Evolutionary conservation across 2,797 vertebrate genomes (phyloP).

Genomic region (Sebastes cheni): DNA sequence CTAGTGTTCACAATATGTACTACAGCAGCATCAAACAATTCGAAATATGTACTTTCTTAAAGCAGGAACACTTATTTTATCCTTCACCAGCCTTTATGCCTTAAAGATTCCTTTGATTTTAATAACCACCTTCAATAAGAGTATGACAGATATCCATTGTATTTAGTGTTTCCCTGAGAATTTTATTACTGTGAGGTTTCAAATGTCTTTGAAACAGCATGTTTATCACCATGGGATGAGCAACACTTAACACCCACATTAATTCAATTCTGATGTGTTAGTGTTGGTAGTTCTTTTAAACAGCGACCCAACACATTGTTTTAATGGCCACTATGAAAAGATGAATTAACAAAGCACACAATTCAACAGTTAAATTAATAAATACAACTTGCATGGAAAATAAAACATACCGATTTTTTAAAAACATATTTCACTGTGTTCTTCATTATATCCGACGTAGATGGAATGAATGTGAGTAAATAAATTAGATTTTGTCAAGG

Average conservation of each 20-base stretch:
- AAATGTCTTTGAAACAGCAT: not conserved
- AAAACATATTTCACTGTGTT: not conserved
- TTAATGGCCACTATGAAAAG: not conserved
- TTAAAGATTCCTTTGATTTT: not conserved
- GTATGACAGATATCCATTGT: not conserved
- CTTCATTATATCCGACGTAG: not conserved
- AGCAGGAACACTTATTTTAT: not conserved
- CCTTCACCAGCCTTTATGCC: not conserved
- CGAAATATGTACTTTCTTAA: not conserved
- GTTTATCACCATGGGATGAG: not conserved
- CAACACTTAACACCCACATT: not conserved
- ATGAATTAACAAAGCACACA: not conserved
- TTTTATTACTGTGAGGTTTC: not conserved
- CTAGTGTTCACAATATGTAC: constrained; percentile 43
- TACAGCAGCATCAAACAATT: not conserved
- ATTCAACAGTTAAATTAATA: not conserved
- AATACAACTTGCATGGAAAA: not conserved
- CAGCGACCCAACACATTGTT: not conserved
- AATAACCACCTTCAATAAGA: not conserved
- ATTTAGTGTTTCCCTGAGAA: constrained; percentile 9
- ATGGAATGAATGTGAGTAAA: not conserved
- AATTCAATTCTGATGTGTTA: not conserved
- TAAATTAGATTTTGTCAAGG: not conserved
- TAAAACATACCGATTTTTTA: not conserved
- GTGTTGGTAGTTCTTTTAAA: not conserved